Conservation (phyloP, 2,113 vertebrate species). For the Butastur rufipennis region DNA sequence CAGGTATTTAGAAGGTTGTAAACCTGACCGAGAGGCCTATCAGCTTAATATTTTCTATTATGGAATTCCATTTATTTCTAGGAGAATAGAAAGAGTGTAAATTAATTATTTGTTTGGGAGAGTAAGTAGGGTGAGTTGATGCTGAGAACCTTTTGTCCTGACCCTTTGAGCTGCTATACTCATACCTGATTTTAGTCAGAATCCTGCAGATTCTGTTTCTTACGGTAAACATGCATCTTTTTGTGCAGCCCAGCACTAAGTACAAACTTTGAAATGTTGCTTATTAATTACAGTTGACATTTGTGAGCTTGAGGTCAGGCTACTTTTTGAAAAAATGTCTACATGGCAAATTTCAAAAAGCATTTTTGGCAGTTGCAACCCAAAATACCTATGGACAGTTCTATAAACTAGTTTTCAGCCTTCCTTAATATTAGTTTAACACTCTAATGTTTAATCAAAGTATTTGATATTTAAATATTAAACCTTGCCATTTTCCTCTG, state of each 20-base stretch:
- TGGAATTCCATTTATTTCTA: neutral
- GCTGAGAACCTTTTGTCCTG: neutral
- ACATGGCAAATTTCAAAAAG: neutral
- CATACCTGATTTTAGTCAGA: neutral
- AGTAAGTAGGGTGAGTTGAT: neutral
- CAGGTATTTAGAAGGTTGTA: neutral
- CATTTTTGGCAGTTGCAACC: neutral
- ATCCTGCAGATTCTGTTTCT: neutral
- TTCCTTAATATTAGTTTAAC: conserved; percentile 20
- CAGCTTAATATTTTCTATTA: neutral
- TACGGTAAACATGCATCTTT: neutral
- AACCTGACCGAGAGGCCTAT: neutral
- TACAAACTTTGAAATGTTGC: neutral
- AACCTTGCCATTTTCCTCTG: neutral
- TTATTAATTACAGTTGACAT: neutral
- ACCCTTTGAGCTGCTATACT: neutral
- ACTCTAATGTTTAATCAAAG: neutral
- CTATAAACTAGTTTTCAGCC: neutral
- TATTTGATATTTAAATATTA: conserved; percentile 55
- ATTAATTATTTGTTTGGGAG: neutral
- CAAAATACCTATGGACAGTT: neutral
- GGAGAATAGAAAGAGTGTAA: neutral
- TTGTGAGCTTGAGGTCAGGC: neutral
- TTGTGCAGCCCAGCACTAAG: neutral
- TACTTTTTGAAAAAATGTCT: neutral